Evolutionary conservation across 2,797 vertebrate genomes (phyloP), one percentile per base, ranked within the genome.

Genomic region (Smutsia temminckii): DNA sequence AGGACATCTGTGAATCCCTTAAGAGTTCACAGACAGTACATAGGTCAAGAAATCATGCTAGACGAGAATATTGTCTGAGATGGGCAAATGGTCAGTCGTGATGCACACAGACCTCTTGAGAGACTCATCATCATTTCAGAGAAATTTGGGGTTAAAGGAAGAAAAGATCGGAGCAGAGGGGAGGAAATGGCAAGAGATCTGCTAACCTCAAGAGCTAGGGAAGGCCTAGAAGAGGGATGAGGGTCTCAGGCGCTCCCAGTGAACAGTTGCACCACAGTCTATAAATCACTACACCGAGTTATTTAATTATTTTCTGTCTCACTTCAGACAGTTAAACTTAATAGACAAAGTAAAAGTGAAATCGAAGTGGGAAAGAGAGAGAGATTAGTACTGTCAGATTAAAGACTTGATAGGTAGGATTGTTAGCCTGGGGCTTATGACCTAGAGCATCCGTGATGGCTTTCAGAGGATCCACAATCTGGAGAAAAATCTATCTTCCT

Each of bases 251-350:
- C 16, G 5, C 14, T 53, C 6, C 55, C 29, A 10, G 25, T 4
- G 25, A 53, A 18, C n/a, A 21, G 6, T 78, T 68, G 40, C 2
- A 0, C 63, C 11, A 23, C 8, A 72, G 37, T 61, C 42, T 71
- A 25, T 25, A 34, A 87, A 69, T 8, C 0, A 0, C 10, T 17
- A 23, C 1, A 40, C 17, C 34, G 71, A 71, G 13, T 74, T n/a
- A 80, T 77, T 81, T 40, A 20, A 64, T 66, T 51, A 81, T 37
- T 80, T 93, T 68, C 72, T 85, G 29, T 63, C 79, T 94, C 77
- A 75, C n/a, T 79, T 75, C 59, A 80, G 46, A 92, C 25, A 63
- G 34, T 77, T 72, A 40, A 23, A 21, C 40, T 77, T 69, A 85
- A 81, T 37, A 85, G 3, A 29, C 34, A 53, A 71, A 68, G 34